Evolutionary conservation across 1,140 invertebrate genomes (phyloP).

Genomic region (Drosophila murphyi): DNA sequence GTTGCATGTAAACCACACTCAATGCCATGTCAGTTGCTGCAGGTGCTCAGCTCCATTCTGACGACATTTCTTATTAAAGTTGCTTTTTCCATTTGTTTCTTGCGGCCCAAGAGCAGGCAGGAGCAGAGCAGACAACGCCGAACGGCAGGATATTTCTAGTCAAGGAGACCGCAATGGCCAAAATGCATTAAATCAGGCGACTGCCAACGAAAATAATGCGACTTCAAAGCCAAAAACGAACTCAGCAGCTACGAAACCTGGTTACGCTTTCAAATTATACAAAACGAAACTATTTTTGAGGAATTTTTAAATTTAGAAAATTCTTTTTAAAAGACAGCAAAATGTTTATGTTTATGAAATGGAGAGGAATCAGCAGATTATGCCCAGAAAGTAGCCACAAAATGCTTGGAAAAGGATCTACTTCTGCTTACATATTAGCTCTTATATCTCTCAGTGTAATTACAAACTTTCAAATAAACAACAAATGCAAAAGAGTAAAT

Average conservation of each 20-base stretch:
- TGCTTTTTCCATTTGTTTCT: slow-evolving; percentile 6
- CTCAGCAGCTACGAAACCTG: not conserved
- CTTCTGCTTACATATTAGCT: no score
- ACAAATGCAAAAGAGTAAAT: no score
- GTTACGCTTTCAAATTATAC: not conserved
- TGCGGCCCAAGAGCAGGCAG: slow-evolving; percentile 4
- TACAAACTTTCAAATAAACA: no score
- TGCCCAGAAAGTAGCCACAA: no score
- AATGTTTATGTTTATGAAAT: not conserved
- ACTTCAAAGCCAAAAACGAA: not conserved
- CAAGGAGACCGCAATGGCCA: slow-evolving; percentile 33
- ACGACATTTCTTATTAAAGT: slow-evolving; percentile 67
- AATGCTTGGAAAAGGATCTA: no score
- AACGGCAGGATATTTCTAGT: slow-evolving; percentile 19
- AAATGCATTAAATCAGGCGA: slow-evolving; percentile 36
- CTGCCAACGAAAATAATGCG: not conserved
- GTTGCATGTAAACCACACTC: slow-evolving; percentile 53
- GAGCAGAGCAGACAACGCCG: not conserved
- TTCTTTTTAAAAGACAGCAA: not conserved
- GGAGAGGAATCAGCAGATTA: no score
- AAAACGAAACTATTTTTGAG: no score
- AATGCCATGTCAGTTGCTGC: slow-evolving; percentile 1
- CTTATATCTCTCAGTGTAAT: no score
- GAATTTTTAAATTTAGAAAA: no score
- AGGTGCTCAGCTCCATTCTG: slow-evolving; percentile 52